A percentile compares a stretch with the other conserved stretches of the same genome.
Evolutionary conservation across 2,888 invertebrate species (phyloP).

Genomic region (Oasisia sp.): DNA sequence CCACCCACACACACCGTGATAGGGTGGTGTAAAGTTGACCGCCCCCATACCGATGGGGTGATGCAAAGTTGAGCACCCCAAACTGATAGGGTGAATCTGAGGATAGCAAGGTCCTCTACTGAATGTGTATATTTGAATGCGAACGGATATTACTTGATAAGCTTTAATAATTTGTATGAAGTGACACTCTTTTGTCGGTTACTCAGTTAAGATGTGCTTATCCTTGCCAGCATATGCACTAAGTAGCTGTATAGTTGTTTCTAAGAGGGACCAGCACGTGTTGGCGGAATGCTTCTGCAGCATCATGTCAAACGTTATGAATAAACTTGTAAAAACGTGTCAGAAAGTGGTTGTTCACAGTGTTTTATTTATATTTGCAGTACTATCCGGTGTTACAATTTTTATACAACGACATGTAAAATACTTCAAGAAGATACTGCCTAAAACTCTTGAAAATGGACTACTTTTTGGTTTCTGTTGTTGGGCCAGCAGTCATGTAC

Average conservation of each 20-base stretch:
- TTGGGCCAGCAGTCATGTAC: not conserved
- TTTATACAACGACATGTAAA: not conserved
- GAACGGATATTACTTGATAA: not conserved
- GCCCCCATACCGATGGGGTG: not conserved
- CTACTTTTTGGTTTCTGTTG: not conserved
- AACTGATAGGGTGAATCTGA: not conserved
- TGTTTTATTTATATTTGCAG: not conserved
- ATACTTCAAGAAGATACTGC: not conserved
- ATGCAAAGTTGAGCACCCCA: not conserved
- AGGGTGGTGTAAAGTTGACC: not conserved
- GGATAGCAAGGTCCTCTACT: not conserved
- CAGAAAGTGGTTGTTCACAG: not conserved
- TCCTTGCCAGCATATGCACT: conserved; percentile 4
- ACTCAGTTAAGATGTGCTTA: not conserved
- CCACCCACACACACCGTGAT: not conserved
- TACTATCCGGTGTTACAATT: not conserved
- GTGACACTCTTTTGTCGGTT: not conserved
- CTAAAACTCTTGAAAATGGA: not conserved
- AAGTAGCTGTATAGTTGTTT: not conserved
- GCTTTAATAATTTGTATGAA: not conserved
- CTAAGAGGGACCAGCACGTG: not conserved
- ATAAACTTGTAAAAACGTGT: conserved; percentile 6
- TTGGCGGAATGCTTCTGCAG: not conserved
- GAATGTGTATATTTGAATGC: conserved; percentile 13
- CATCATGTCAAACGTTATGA: not conserved